phyloP scores from a whole-genome alignment of 2,888 invertebrate genomes.

The Rhabditophanes sp. region DNA sequence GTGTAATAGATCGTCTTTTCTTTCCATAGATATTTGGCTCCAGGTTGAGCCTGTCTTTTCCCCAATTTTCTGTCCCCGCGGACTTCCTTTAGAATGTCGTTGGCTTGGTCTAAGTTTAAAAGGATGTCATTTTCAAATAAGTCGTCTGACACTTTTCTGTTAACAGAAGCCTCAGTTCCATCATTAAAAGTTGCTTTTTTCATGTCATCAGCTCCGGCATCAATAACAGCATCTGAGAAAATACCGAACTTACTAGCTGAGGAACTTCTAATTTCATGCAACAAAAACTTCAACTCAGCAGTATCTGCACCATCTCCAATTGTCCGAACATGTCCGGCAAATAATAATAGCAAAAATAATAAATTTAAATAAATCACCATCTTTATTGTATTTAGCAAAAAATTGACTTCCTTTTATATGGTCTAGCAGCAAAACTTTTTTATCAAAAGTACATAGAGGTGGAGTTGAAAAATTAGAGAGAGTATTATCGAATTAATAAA shows the following conservation, averaged over 20 bases:
- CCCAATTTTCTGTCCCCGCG: constrained; percentile 7
- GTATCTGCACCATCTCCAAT: too few species aligned
- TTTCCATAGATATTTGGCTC: constrained; percentile 23
- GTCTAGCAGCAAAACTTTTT: too few species aligned
- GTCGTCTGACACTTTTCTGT: constrained; percentile 25
- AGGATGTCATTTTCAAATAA: constrained; percentile 39
- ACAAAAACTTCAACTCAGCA: constrained; percentile 10
- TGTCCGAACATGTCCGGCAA: too few species aligned
- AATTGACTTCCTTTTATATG: too few species aligned
- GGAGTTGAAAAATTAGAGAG: too few species aligned
- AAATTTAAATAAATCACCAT: too few species aligned
- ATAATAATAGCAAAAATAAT: too few species aligned
- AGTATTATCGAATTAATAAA: too few species aligned
- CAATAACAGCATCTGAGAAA: constrained; percentile 25
- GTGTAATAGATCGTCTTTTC: background rate
- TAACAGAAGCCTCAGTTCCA: constrained; percentile 33
- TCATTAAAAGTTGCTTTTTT: constrained; percentile 17
- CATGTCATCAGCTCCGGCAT: too few species aligned
- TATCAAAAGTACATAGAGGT: too few species aligned
- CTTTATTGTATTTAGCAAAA: too few species aligned
- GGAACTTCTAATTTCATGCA: constrained; percentile 14
- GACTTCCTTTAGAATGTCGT: constrained; percentile 22
- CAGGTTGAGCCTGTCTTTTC: constrained; percentile 25
- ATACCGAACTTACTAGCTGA: constrained; percentile 23
- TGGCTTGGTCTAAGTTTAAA: constrained; percentile 31